A percentile compares a stretch with the other conserved stretches of the same genome.
phyloP scores from a whole-genome alignment of 2,797 vertebrate genomes.

The Oreonectes daqikongensis region DNA sequence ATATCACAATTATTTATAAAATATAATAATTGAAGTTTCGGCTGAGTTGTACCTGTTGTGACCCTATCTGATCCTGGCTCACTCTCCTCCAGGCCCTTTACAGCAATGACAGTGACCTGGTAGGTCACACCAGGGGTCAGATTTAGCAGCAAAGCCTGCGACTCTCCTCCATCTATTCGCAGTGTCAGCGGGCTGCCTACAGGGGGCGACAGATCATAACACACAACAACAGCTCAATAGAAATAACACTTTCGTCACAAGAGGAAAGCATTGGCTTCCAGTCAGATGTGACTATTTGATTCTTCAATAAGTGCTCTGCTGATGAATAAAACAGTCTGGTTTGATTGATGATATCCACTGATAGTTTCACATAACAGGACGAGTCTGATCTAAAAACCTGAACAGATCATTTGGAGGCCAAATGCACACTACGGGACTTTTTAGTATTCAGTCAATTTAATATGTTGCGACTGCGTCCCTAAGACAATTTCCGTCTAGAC shows the following conservation, averaged over 20 bases:
- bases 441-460: neutral
- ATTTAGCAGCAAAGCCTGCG: constrained; percentile 79
- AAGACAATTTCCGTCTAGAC: constrained; percentile 8
- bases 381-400: constrained; percentile 45
- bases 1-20: neutral
- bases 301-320: neutral
- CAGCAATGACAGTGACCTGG: constrained; percentile 81
- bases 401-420: constrained; percentile 5
- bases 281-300: neutral
- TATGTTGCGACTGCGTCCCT: too few species aligned
- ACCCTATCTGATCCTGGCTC: constrained; percentile 85
- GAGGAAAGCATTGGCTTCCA: constrained; percentile 24
- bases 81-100: constrained; percentile 90
- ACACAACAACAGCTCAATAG: neutral
- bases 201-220: constrained; percentile 31
- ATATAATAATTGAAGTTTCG: too few species aligned
- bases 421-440: constrained; percentile 21
- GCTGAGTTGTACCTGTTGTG: constrained; percentile 80
- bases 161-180: constrained; percentile 81
- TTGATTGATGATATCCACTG: constrained; percentile 37
- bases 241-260: constrained; percentile 22
- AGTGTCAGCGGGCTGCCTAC: constrained; percentile 80
- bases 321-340: constrained; percentile 29
- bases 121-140: constrained; percentile 88
- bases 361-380: constrained; percentile 35